phyloP scores from a whole-genome alignment of 1,140 invertebrate species.

The Drosophila miranda region DNA sequence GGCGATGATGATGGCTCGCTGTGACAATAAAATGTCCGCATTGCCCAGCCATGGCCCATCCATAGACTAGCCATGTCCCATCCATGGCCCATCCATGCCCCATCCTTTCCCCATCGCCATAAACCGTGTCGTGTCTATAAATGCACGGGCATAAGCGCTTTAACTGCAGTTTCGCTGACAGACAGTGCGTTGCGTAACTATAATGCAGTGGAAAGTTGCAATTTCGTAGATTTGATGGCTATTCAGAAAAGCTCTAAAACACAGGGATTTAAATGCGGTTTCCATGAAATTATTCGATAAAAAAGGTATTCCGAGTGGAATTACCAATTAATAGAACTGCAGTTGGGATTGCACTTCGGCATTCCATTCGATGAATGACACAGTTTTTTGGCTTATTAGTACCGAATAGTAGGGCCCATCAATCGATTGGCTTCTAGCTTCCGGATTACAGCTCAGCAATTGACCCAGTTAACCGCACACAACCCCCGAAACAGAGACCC shows the following conservation, averaged over 20 bases:
- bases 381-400: no score
- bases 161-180: slow-evolving; percentile 39
- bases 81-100: no score
- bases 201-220: slow-evolving; percentile 12
- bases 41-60: slow-evolving; percentile 30
- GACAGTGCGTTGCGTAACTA: slow-evolving; percentile 39
- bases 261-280: no score
- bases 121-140: slow-evolving; percentile 34
- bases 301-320: no score
- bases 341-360: no score
- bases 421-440: not conserved
- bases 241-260: slow-evolving; percentile 12
- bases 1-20: slow-evolving; percentile 23
- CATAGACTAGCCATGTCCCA: no score
- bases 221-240: slow-evolving; percentile 5
- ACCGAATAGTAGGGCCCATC: no score
- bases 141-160: slow-evolving; percentile 45
- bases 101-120: not conserved
- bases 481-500: slow-evolving; percentile 9
- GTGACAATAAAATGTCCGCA: slow-evolving; percentile 64
- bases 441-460: slow-evolving; percentile 34
- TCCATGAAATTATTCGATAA: no score
- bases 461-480: slow-evolving; percentile 51
- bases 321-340: no score
- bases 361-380: no score